A percentile compares a stretch with the other conserved stretches of the same genome.
Conservation (phyloP, 2,888 invertebrate species). For the Brenthis daphne region DNA sequence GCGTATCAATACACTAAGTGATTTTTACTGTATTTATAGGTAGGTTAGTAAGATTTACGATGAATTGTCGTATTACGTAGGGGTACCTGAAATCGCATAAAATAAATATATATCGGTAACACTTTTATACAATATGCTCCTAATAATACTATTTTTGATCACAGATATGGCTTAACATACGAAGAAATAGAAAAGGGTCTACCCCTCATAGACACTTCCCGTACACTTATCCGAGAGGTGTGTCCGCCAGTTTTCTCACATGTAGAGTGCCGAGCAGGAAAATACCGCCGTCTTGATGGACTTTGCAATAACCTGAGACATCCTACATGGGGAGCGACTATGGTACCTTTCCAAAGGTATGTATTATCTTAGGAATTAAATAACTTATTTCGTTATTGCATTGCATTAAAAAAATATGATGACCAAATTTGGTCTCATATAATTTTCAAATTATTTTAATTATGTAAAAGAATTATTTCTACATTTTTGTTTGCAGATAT, state of each 20-base stretch:
- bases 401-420: too few species aligned
- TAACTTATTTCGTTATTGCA: too few species aligned
- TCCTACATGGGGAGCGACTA: slow-evolving; percentile 94
- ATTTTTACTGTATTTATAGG: slow-evolving; percentile 7
- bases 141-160: background rate
- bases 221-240: slow-evolving; percentile 91
- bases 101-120: too few species aligned
- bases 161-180: slow-evolving; percentile 90
- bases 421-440: too few species aligned
- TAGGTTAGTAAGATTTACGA: slow-evolving; percentile 1
- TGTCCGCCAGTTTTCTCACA: slow-evolving; percentile 94
- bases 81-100: too few species aligned
- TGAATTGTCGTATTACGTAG: background rate
- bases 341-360: slow-evolving; percentile 91
- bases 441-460: too few species aligned
- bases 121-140: too few species aligned
- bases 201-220: slow-evolving; percentile 93
- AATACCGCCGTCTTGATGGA: slow-evolving; percentile 93
- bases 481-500: too few species aligned
- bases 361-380: background rate
- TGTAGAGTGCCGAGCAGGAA: slow-evolving; percentile 93
- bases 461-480: too few species aligned
- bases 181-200: slow-evolving; percentile 94
- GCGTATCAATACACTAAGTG: slow-evolving; percentile 14
- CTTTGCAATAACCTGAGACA: slow-evolving; percentile 94